These are phyloP conservation scores for Caenorhabditis sp. DNA, from an alignment of 2,888 invertebrate genomes.

Conservation along the genomic window DNA sequence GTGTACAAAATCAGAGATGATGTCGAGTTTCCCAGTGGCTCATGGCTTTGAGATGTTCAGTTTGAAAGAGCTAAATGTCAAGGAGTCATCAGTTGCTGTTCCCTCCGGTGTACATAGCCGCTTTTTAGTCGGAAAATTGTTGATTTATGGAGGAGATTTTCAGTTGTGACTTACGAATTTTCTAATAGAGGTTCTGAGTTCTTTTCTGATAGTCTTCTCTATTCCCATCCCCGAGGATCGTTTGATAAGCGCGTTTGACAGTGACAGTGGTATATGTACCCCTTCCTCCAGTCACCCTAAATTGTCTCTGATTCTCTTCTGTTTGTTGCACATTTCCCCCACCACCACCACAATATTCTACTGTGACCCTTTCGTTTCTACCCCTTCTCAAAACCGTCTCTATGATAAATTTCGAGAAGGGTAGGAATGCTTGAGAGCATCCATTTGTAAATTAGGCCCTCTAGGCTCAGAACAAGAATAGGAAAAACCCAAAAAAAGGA, in stretches of 20 bases:
- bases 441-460: slow-evolving; percentile 33
- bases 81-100: background rate
- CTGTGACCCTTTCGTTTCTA: slow-evolving; percentile 21
- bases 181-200: background rate
- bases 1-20: slow-evolving; percentile 56
- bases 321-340: slow-evolving; percentile 42
- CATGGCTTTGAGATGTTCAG: background rate
- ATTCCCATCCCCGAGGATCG: slow-evolving; percentile 35
- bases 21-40: slow-evolving; percentile 27
- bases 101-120: slow-evolving; percentile 58
- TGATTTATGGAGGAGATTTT: slow-evolving; percentile 13
- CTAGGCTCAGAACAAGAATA: slow-evolving; percentile 52
- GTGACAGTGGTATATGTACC: slow-evolving; percentile 42
- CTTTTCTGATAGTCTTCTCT: background rate
- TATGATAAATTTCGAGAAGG: background rate
- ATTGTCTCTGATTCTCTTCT: slow-evolving; percentile 49
- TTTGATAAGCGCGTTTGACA: slow-evolving; percentile 48
- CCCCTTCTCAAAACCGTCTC: background rate
- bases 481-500: slow-evolving; percentile 57
- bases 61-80: background rate
- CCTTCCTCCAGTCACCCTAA: slow-evolving; percentile 35
- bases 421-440: background rate
- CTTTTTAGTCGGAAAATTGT: slow-evolving; percentile 60
- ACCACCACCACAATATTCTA: background rate
- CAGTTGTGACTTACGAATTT: background rate